Conservation (phyloP, 2,888 invertebrate genomes). For the Entomobrya proxima region DNA sequence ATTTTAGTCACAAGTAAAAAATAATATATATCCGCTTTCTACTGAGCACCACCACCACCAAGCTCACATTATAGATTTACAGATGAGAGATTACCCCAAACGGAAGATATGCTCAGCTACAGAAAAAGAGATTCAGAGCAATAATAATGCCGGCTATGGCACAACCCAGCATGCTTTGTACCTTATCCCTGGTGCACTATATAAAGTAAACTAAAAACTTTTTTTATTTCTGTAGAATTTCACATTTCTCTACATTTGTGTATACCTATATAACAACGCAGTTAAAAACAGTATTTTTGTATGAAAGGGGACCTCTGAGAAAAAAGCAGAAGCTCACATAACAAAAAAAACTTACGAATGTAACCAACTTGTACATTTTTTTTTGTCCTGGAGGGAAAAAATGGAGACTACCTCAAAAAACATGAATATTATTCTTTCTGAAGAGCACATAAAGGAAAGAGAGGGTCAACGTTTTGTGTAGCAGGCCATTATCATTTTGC, state of each 20-base stretch:
- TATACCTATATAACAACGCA: conserved; percentile 10
- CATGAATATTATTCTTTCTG: not conserved
- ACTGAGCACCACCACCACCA: conserved; percentile 6
- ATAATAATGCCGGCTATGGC: too few relatives aligned
- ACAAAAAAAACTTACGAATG: not conserved
- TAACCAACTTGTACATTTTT: not conserved
- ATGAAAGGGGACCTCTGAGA: conserved; percentile 17
- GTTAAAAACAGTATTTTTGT: too few relatives aligned
- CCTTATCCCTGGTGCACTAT: conserved; percentile 38
- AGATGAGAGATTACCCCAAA: conserved; percentile 23
- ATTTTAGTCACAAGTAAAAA: conserved; percentile 17
- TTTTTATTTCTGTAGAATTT: not conserved
- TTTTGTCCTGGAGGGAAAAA: conserved; percentile 13
- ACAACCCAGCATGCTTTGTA: too few relatives aligned
- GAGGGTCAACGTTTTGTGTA: conserved; percentile 12
- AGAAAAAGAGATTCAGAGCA: not conserved
- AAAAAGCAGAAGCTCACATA: not conserved
- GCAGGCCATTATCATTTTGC: conserved; percentile 30
- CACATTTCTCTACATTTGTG: not conserved
- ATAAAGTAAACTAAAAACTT: conserved; percentile 21
- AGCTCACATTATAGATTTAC: conserved; percentile 23
- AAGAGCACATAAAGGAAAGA: not conserved
- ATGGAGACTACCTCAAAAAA: conserved; percentile 1
- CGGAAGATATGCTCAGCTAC: conserved; percentile 3
- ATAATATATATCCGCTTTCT: conserved; percentile 28